These are phyloP conservation scores for Temnothorax ravouxi DNA, from an alignment of 2,888 invertebrate genomes.

Conservation along the genomic window DNA sequence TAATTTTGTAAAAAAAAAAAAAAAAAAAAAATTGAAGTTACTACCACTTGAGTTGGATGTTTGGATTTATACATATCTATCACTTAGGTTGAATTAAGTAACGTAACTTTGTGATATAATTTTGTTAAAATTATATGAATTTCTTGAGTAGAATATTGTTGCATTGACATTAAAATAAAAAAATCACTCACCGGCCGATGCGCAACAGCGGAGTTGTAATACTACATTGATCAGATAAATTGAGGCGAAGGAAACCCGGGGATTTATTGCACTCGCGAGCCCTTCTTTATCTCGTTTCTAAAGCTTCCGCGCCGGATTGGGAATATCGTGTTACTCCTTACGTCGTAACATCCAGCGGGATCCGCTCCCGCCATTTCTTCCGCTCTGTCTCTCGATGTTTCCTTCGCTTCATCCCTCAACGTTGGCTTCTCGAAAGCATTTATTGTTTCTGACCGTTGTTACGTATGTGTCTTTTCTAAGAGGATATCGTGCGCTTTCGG, in stretches of 20 bases:
- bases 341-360: slow-evolving; percentile 37
- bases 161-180: too few relatives aligned
- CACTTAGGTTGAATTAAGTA: too few relatives aligned
- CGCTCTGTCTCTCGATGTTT: slow-evolving; percentile 16
- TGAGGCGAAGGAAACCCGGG: slow-evolving; percentile 58
- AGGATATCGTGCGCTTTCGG: slow-evolving; percentile 16
- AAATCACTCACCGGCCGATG: too few relatives aligned
- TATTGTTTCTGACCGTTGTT: slow-evolving; percentile 44
- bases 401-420: slow-evolving; percentile 19
- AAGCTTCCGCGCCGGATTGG: slow-evolving; percentile 76
- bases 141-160: too few relatives aligned
- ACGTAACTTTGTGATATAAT: too few relatives aligned
- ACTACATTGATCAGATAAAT: too few relatives aligned
- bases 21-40: too few relatives aligned
- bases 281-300: slow-evolving; percentile 78
- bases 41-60: too few relatives aligned
- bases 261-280: slow-evolving; percentile 81
- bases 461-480: slow-evolving; percentile 11
- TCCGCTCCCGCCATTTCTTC: slow-evolving; percentile 27
- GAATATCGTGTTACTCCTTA: slow-evolving; percentile 72
- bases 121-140: too few relatives aligned
- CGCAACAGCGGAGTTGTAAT: too few relatives aligned
- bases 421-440: slow-evolving; percentile 49
- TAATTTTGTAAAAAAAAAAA: too few relatives aligned
- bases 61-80: too few relatives aligned